Evolutionary conservation across 2,113 vertebrate genomes (phyloP).

Genomic region (Muscicapa adusta): DNA sequence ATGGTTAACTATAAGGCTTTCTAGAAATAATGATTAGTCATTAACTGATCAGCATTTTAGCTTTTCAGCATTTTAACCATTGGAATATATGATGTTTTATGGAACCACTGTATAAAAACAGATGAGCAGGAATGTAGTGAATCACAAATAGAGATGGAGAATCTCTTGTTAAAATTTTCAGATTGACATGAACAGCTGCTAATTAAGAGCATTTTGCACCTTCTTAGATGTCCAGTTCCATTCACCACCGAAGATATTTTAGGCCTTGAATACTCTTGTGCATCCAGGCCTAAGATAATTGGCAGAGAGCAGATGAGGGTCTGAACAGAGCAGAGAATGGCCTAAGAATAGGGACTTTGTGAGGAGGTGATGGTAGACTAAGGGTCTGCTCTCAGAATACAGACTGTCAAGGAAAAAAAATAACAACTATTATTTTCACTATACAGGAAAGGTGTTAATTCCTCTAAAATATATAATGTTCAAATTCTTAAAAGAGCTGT

Average conservation of each 20-base stretch:
- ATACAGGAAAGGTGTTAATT: background rate
- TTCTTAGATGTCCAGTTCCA: background rate
- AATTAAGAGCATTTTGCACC: background rate
- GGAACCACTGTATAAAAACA: background rate
- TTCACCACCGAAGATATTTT: background rate
- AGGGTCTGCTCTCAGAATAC: background rate
- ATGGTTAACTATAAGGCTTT: background rate
- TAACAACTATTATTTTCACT: background rate
- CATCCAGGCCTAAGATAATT: background rate
- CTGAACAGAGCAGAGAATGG: background rate
- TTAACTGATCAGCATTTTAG: background rate
- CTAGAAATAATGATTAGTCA: background rate
- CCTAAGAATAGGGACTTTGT: background rate
- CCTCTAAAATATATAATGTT: background rate
- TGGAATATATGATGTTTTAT: background rate
- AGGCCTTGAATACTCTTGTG: background rate
- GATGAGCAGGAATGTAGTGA: background rate
- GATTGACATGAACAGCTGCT: background rate
- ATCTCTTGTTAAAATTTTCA: background rate
- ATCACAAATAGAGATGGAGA: background rate
- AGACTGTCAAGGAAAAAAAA: background rate
- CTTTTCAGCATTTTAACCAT: background rate
- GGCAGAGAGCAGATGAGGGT: background rate
- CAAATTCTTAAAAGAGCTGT: background rate
- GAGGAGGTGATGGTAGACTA: background rate